A percentile compares a stretch with the other conserved stretches of the same genome.
Conservation (phyloP, 2,888 invertebrate genomes). For the Himalopsyche anomala region DNA sequence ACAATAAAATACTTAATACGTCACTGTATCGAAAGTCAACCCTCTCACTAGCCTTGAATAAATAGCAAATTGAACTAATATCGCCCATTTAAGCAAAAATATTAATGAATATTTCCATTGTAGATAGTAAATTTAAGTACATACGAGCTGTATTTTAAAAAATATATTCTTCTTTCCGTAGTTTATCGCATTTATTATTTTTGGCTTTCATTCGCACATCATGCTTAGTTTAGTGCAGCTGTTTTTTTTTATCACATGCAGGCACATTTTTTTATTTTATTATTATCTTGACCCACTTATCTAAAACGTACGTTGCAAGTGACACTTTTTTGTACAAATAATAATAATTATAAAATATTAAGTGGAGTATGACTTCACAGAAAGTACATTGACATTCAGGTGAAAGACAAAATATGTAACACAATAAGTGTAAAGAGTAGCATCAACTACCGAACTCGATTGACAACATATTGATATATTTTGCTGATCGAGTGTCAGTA, state of each 20-base stretch:
- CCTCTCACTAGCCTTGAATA: no score
- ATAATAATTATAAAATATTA: neutral
- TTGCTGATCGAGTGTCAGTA: neutral
- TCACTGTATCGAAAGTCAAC: no score
- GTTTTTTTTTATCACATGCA: neutral
- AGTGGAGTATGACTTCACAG: conserved; percentile 17
- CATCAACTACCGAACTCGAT: neutral
- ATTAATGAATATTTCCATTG: no score
- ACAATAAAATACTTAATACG: no score
- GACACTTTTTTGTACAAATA: conserved; percentile 1
- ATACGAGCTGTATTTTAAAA: no score
- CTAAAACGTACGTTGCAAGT: conserved; percentile 18
- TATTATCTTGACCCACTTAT: neutral
- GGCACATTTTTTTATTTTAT: neutral
- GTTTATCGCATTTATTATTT: no score
- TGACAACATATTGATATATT: conserved; percentile 17
- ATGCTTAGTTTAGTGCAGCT: no score
- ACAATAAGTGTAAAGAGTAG: neutral
- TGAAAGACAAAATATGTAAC: neutral
- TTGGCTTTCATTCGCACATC: no score
- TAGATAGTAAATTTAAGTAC: no score
- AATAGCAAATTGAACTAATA: no score
- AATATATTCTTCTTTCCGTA: no score
- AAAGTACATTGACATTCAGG: conserved; percentile 1
- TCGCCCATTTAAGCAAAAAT: no score